Conservation (phyloP, 1,140 invertebrate species). For the Asobara japonica region DNA sequence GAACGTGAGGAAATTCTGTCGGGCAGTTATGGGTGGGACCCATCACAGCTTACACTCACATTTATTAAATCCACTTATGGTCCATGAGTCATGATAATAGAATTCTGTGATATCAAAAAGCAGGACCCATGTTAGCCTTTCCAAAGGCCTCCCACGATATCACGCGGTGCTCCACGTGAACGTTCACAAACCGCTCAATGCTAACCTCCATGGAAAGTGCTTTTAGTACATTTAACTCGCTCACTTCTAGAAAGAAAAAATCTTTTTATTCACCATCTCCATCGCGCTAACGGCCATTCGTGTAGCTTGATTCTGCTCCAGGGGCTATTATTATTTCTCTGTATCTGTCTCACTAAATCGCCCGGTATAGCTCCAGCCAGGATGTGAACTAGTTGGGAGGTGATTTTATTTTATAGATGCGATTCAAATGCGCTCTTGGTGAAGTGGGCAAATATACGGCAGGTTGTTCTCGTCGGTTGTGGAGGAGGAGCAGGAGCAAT, state of each 20-base stretch:
- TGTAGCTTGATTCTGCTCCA: constrained; percentile 31
- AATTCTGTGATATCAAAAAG: neutral
- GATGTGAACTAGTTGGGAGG: neutral
- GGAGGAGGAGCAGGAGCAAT: no score
- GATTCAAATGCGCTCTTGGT: neutral
- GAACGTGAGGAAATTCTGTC: no score
- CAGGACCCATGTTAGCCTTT: neutral
- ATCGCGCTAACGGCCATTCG: constrained; percentile 31
- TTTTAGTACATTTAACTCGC: constrained; percentile 26
- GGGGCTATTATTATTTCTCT: constrained; percentile 22
- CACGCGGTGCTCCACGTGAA: constrained; percentile 63
- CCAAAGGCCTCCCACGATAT: constrained; percentile 47
- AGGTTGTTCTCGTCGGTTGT: no score
- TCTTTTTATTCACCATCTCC: constrained; percentile 25
- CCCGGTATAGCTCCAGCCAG: neutral
- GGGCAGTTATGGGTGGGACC: no score
- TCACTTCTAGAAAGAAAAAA: no score
- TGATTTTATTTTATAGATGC: neutral
- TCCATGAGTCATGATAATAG: neutral
- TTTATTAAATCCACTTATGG: neutral
- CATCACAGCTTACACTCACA: neutral
- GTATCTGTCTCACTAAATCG: constrained; percentile 10
- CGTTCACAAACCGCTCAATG: constrained; percentile 31
- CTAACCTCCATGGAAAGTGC: constrained; percentile 45
- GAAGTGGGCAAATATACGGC: no score